A percentile compares a stretch with the other conserved stretches of the same genome.
These are phyloP conservation scores for Anomalospiza imberbis DNA, from an alignment of 2,797 vertebrate genomes.

Conservation along the genomic window DNA sequence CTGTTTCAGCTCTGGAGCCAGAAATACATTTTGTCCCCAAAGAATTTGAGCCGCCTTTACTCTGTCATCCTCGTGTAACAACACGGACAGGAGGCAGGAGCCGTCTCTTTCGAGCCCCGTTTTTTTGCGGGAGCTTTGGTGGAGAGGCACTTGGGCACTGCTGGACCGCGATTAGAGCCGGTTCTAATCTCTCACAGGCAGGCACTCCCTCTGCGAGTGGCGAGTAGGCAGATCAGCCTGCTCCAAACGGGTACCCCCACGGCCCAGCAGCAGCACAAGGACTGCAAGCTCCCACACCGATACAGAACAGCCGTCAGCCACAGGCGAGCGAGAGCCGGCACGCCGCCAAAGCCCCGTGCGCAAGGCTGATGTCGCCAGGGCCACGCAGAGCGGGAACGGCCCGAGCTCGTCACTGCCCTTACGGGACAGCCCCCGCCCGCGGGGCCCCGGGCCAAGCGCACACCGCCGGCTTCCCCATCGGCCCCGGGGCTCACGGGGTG, in stretches of 20 bases:
- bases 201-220: not conserved
- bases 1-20: not conserved
- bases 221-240: not conserved
- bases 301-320: fast-evolving
- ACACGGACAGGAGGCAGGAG: not conserved
- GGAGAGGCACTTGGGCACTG: not conserved
- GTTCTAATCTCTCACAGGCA: not conserved
- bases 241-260: not conserved
- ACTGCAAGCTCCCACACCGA: not conserved
- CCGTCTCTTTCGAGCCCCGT: not conserved
- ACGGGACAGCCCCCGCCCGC: not conserved
- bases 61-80: not conserved
- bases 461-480: not conserved
- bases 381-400: not conserved
- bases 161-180: not conserved
- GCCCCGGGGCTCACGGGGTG: not conserved
- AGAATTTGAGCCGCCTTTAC: not conserved
- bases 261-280: not conserved
- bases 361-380: not conserved
- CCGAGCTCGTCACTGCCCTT: constrained; percentile 4
- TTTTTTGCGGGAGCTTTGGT: not conserved
- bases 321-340: not conserved
- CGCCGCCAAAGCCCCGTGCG: not conserved
- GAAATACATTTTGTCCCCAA: not conserved
- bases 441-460: not conserved